Conservation (phyloP, 2,113 vertebrate genomes). For the Ciconia stormi region DNA sequence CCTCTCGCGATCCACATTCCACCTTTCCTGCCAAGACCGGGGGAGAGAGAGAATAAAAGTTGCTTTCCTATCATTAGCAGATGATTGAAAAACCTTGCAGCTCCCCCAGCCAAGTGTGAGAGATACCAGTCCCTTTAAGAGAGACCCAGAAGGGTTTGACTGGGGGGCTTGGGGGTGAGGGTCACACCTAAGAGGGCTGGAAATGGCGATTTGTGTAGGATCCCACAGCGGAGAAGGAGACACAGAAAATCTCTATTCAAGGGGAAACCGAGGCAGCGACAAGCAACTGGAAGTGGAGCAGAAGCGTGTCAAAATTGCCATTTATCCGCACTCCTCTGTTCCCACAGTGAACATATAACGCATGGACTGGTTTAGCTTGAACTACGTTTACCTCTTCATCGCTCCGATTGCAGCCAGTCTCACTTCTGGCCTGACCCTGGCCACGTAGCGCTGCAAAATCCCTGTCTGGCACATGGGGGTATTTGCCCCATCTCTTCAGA, state of each 20-base stretch:
- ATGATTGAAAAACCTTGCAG: slow-evolving; percentile 40
- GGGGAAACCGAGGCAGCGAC: not conserved
- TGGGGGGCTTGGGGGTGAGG: not conserved
- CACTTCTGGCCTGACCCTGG: not conserved
- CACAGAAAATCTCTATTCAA: not conserved
- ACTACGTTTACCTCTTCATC: not conserved
- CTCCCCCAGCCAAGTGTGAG: not conserved
- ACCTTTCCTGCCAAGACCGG: not conserved
- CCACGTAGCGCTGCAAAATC: not conserved
- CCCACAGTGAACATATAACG: fast-evolving
- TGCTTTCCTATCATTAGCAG: slow-evolving; percentile 2
- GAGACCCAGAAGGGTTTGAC: not conserved
- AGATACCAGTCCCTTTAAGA: not conserved
- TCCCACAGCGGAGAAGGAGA: fast-evolving
- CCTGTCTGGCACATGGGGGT: not conserved
- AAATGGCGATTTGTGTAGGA: not conserved
- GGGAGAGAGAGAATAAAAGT: not conserved
- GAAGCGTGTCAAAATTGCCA: not conserved
- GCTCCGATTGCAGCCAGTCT: not conserved
- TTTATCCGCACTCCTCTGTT: not conserved
- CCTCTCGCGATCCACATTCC: not conserved
- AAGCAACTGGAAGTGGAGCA: not conserved
- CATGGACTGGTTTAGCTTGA: not conserved
- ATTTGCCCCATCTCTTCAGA: not conserved
- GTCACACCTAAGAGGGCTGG: not conserved